These are phyloP conservation scores for Diphyllodes magnificus DNA, from an alignment of 2,113 vertebrate genomes.

Conservation along the genomic window DNA sequence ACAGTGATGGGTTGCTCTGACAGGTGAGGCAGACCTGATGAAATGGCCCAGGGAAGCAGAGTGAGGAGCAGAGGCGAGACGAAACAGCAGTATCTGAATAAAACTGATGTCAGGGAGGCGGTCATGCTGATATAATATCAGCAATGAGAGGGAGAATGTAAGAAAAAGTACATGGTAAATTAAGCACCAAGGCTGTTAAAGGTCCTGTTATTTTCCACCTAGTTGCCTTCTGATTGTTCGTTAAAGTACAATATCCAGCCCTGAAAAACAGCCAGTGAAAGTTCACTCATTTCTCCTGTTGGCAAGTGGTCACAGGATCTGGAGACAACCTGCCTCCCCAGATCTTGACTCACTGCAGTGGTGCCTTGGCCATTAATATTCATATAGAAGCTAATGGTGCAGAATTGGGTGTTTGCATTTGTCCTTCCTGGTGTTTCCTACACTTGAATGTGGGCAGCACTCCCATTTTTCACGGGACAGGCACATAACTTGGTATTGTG, in stretches of 20 bases:
- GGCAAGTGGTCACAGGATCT: conserved; percentile 24
- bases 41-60: conserved; percentile 4
- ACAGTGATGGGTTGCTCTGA: neutral
- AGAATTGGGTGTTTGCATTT: conserved; percentile 9
- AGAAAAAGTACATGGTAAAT: conserved; percentile 65
- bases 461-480: neutral
- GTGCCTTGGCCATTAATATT: conserved; percentile 30
- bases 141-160: conserved; percentile 40
- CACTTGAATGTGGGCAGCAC: neutral
- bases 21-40: neutral
- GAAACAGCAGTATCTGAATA: conserved; percentile 55
- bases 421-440: conserved; percentile 5
- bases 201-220: conserved; percentile 66
- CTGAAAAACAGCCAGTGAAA: conserved; percentile 32
- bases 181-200: conserved; percentile 64
- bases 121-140: conserved; percentile 58
- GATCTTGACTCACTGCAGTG: conserved; percentile 2
- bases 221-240: conserved; percentile 68
- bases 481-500: neutral
- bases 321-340: neutral
- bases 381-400: conserved; percentile 16
- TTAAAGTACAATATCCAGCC: conserved; percentile 46
- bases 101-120: conserved; percentile 25
- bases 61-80: neutral
- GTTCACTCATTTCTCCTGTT: conserved; percentile 42